Evolutionary conservation across 2,888 invertebrate species (phyloP), one percentile per base, ranked within the genome.

Genomic region (Clepsis dumicolana): DNA sequence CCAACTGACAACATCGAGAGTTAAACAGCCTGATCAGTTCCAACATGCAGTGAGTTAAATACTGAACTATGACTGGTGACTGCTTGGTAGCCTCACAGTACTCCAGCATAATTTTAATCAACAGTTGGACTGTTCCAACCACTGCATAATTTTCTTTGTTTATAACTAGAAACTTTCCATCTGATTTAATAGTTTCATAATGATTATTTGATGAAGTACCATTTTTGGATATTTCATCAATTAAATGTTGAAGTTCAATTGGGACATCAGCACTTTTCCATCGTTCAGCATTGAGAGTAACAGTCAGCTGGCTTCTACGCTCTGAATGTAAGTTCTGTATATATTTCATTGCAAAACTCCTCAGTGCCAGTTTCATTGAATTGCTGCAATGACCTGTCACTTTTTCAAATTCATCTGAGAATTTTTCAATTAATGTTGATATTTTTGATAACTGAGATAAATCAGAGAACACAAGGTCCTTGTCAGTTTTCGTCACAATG

Each of bases 221-320:
- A 66, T 94, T 91, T 75, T 94, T 92, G 82, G 92, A 93, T 79
- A 98, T 96, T 76, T 95, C 94, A 84, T 96, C 95, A 38, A 98
- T 96, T 70, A 98, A 94, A 75, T 95, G 94, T 90, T 99, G 99
- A 84, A 99, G 97, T 83, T 98, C 97, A 74, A 94, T 94, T 0
- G 98, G 97, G 61, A 99, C 97, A 80, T 98, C 98, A 4, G 98
- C 97, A 77, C 97, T 96, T 81, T 97, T 98, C 99, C 99, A 99
- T 70, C 97, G 94, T 88, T 99, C 99, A 72, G 96, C 96, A 84
- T 99, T 99, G 53, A 99, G 93, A 41, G 98, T 94, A 71, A 97
- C 88, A 50, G 96, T 96, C 64, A 99, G 91, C 87, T 98, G 98
- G 62, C 95, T 95, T 87, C 98, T 97, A 54, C 98, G 94, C 80